Evolutionary conservation across 2,113 vertebrate genomes (phyloP).

Genomic region (Lucifuga dentata): DNA sequence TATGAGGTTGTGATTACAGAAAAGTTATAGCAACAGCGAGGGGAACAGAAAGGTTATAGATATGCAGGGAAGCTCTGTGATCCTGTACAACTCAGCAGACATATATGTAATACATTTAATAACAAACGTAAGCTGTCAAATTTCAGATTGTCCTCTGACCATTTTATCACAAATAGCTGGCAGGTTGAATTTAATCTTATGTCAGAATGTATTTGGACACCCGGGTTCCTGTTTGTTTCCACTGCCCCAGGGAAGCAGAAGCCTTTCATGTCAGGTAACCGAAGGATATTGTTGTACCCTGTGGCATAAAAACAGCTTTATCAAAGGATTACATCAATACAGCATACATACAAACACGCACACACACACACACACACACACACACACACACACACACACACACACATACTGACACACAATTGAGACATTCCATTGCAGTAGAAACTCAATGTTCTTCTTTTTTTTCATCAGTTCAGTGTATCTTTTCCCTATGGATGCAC

Average conservation of each 20-base stretch:
- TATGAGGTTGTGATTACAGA: conserved; percentile 5
- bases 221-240: not conserved
- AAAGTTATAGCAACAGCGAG: not conserved
- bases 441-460: not conserved
- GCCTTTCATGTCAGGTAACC: conserved; percentile 17
- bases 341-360: not conserved
- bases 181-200: conserved; percentile 21
- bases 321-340: conserved; percentile 13
- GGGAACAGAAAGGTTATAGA: too few relatives aligned
- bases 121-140: conserved; percentile 4
- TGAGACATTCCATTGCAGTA: too few relatives aligned
- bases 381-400: not conserved
- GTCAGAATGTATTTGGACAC: conserved; percentile 21
- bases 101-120: conserved; percentile 4
- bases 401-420: not conserved
- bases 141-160: conserved; percentile 1
- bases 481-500: not conserved
- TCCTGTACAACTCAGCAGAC: not conserved
- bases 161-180: not conserved
- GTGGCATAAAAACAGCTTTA: conserved; percentile 18
- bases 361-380: not conserved
- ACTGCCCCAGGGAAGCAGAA: conserved; percentile 11
- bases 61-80: not conserved
- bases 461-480: not conserved
- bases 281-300: conserved; percentile 22